phyloP scores from a whole-genome alignment of 2,113 vertebrate species.

The Ia io region DNA sequence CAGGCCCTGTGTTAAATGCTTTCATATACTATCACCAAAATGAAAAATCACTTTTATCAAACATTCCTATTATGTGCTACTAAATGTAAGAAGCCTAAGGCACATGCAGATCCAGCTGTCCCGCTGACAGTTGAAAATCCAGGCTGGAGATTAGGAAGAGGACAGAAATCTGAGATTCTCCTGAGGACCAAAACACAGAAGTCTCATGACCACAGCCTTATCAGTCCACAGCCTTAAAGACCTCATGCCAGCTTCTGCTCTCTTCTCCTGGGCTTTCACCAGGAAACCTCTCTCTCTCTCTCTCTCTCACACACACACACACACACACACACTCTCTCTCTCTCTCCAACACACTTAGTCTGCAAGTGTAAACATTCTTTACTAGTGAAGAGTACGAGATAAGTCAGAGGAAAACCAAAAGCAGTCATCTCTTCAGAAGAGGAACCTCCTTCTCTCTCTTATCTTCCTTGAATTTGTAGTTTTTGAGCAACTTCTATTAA shows the following conservation, averaged over 20 bases:
- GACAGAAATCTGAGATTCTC: not conserved
- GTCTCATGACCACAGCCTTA: not conserved
- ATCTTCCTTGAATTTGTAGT: not conserved
- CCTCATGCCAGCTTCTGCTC: not conserved
- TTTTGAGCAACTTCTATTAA: not conserved
- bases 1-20: not conserved
- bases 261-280: not conserved
- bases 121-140: not conserved
- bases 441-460: not conserved
- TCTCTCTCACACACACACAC: no score
- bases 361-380: constrained; percentile 12
- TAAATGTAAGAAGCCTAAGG: constrained; percentile 22
- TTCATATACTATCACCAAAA: constrained; percentile 5
- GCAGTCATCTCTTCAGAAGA: not conserved
- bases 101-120: not conserved
- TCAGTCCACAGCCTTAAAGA: not conserved
- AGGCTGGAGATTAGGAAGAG: not conserved
- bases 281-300: not conserved
- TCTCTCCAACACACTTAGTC: not conserved
- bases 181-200: not conserved
- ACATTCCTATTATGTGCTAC: not conserved
- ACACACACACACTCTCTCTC: no score
- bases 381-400: not conserved
- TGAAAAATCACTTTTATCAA: not conserved
- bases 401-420: constrained; percentile 25